Conservation (phyloP, 2,888 invertebrate genomes). For the Eudasyphora cyanicolor region DNA sequence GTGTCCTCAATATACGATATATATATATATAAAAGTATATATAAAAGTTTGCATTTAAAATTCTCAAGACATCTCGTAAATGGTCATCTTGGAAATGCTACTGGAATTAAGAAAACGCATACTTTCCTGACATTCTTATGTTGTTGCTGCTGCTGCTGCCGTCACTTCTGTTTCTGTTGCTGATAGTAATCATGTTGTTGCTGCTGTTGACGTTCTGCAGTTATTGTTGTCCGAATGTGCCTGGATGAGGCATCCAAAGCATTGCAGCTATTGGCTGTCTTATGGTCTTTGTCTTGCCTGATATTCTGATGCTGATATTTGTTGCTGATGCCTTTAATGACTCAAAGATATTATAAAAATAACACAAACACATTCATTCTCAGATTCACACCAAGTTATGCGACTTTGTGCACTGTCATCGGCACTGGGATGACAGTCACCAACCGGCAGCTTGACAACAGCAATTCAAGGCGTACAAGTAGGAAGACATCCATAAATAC, state of each 20-base stretch:
- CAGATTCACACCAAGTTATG: not conserved
- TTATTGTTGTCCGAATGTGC: not conserved
- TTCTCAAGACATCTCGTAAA: slow-evolving; percentile 62
- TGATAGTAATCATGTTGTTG: not conserved
- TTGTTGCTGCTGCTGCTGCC: slow-evolving; percentile 2
- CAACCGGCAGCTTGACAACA: no score
- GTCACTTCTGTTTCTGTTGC: not conserved
- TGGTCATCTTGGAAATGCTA: slow-evolving; percentile 64
- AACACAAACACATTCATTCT: not conserved
- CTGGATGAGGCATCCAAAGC: no score
- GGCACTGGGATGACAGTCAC: not conserved
- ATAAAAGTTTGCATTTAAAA: slow-evolving; percentile 49
- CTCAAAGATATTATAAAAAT: slow-evolving; percentile 35
- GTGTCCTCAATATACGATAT: no score
- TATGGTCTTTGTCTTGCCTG: no score
- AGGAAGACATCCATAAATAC: slow-evolving; percentile 20
- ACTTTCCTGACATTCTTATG: slow-evolving; percentile 18
- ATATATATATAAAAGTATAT: no score
- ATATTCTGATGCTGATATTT: not conserved
- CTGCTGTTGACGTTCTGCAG: not conserved
- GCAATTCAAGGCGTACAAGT: no score
- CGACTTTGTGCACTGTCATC: not conserved
- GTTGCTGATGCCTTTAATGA: slow-evolving; percentile 21
- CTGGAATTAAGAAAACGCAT: slow-evolving; percentile 62
- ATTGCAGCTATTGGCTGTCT: no score